Percentiles rank a stretch among this genome's conserved stretches.
phyloP scores from a whole-genome alignment of 2,113 vertebrate species.

The Tachycineta bicolor region DNA sequence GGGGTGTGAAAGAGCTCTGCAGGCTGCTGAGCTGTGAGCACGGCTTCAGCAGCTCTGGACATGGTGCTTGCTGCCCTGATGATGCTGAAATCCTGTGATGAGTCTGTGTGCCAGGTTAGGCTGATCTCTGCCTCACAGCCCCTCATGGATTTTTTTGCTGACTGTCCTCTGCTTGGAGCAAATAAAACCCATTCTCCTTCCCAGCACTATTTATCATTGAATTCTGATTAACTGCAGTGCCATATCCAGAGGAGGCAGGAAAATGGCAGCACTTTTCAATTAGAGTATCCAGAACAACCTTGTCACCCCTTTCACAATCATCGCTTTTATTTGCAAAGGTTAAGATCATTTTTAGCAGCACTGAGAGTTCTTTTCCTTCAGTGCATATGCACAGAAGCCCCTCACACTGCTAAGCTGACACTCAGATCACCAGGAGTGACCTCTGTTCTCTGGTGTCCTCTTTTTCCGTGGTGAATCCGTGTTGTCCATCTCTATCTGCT shows the following conservation, averaged over 20 bases:
- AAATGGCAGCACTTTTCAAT: neutral
- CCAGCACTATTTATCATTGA: neutral
- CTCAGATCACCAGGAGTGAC: neutral
- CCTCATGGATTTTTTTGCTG: neutral
- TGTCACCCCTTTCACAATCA: neutral
- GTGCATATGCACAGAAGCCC: neutral
- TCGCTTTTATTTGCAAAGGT: conserved; percentile 32
- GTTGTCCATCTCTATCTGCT: neutral
- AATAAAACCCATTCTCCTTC: neutral
- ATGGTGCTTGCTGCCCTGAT: neutral
- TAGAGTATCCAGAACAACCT: conserved; percentile 8
- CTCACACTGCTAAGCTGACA: neutral
- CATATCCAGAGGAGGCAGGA: neutral
- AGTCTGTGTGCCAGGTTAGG: neutral
- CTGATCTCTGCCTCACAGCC: neutral
- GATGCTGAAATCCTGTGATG: neutral
- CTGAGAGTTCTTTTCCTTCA: neutral
- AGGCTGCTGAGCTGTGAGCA: neutral
- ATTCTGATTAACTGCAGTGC: neutral
- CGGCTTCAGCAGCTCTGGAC: accelerated
- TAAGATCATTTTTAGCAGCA: conserved; percentile 11
- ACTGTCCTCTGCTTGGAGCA: neutral
- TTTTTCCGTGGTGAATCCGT: neutral
- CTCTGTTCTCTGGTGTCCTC: neutral
- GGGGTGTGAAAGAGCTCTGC: neutral